Evolutionary conservation across 2,888 invertebrate genomes (phyloP).

Genomic region (Phlogophora meticulosa): DNA sequence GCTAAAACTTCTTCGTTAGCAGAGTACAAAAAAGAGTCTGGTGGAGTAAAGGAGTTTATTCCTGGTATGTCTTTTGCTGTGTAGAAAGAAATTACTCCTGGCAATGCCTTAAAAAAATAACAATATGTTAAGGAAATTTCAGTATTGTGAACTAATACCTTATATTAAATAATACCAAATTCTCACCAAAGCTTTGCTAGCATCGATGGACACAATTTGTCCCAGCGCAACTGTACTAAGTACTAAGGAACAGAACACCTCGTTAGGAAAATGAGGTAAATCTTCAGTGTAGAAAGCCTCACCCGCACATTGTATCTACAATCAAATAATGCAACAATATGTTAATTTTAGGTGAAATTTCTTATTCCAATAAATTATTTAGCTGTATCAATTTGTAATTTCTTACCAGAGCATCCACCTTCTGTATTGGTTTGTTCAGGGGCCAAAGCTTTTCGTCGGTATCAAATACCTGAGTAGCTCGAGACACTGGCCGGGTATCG

Average conservation of each 20-base stretch:
- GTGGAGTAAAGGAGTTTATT: constrained; percentile 89
- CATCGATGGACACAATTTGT: constrained; percentile 90
- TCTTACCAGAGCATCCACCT: constrained; percentile 86
- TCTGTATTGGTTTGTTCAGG: constrained; percentile 91
- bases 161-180: neutral
- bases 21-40: constrained; percentile 49
- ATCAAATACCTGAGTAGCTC: constrained; percentile 91
- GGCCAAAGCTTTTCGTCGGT: constrained; percentile 92
- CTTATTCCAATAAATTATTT: neutral
- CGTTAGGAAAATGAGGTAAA: constrained; percentile 88
- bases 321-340: neutral
- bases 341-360: neutral
- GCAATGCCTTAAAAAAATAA: constrained; percentile 69
- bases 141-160: too few species aligned
- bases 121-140: too few species aligned
- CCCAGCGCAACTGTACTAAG: constrained; percentile 88
- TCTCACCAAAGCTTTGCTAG: constrained; percentile 91
- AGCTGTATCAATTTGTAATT: too few species aligned
- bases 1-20: constrained; percentile 84
- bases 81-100: constrained; percentile 92
- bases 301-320: constrained; percentile 92
- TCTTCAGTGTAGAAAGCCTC: constrained; percentile 93
- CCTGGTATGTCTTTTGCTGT: constrained; percentile 93
- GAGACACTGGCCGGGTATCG: constrained; percentile 89
- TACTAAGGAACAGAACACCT: constrained; percentile 93